Evolutionary conservation across 1,140 invertebrate species (phyloP), one percentile per base, ranked within the genome.

Genomic region (Sitophilus oryzae): DNA sequence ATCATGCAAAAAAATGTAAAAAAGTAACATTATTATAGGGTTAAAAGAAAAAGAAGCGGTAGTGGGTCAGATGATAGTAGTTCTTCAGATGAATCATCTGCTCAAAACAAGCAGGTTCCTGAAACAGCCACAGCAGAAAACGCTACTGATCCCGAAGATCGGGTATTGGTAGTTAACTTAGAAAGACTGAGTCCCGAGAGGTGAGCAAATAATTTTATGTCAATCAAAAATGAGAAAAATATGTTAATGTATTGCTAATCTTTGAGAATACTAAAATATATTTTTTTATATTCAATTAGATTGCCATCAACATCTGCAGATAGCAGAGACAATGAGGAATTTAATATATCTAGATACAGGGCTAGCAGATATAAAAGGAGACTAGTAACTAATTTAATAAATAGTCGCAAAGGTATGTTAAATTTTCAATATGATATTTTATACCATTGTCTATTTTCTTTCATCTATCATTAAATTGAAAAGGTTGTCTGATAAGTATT

Each of bases 171-270:
- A 2, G 46, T 56, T 6, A 56, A 42, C 36, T 37, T 56, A 8
- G 54, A 56, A 22, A 42, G 54, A 23, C 23, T 56, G 35, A 56
- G 46, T 20, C 54, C 54, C 34, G 52, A 54, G 14, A 46, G 52
- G 43, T 47, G n/a, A n/a, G n/a, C n/a, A n/a, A n/a, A n/a, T n/a
- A n/a, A n/a, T n/a, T n/a, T n/a, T n/a, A n/a, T n/a, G n/a, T n/a
- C n/a, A n/a, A n/a, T n/a, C n/a, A n/a, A n/a, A n/a, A n/a, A n/a
- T n/a, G n/a, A n/a, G n/a, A n/a, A n/a, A n/a, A n/a, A n/a, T n/a
- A n/a, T n/a, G n/a, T n/a, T n/a, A n/a, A n/a, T n/a, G n/a, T n/a
- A n/a, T n/a, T n/a, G n/a, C n/a, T n/a, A n/a, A n/a, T n/a, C n/a
- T n/a, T n/a, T n/a, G n/a, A n/a, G n/a, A n/a, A n/a, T n/a, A n/a